phyloP scores from a whole-genome alignment of 2,888 invertebrate genomes.

The Ditylenchus weischeri region DNA sequence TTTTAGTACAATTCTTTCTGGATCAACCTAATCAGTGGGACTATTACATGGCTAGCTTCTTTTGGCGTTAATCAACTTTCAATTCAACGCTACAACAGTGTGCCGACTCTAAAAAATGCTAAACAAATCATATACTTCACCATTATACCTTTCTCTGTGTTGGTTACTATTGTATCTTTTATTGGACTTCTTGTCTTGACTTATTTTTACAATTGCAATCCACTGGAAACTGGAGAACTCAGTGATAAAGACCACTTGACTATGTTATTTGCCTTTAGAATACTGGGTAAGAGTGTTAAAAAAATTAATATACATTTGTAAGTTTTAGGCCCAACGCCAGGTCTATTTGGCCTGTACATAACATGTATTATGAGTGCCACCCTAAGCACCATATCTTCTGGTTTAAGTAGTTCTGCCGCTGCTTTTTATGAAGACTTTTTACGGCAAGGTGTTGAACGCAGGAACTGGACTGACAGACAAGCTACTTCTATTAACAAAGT shows the following conservation, averaged over 20 bases:
- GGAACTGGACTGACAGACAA: slow-evolving; percentile 17
- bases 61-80: slow-evolving; percentile 51
- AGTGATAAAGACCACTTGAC: slow-evolving; percentile 48
- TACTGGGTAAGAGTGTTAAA: slow-evolving; percentile 23
- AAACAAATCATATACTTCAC: slow-evolving; percentile 43
- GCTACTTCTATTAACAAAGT: slow-evolving; percentile 23
- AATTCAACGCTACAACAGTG: slow-evolving; percentile 48
- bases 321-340: slow-evolving; percentile 32
- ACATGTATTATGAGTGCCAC: slow-evolving; percentile 52
- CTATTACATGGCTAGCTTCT: slow-evolving; percentile 48
- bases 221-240: slow-evolving; percentile 45
- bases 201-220: slow-evolving; percentile 52
- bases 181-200: slow-evolving; percentile 51
- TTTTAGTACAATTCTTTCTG: slow-evolving; percentile 48
- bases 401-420: slow-evolving; percentile 52
- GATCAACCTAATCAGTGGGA: slow-evolving; percentile 49
- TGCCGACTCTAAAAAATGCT: slow-evolving; percentile 43
- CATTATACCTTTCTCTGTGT: slow-evolving; percentile 45
- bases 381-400: slow-evolving; percentile 50
- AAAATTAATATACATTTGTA: slow-evolving; percentile 6
- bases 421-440: slow-evolving; percentile 54
- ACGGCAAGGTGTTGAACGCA: slow-evolving; percentile 34
- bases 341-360: slow-evolving; percentile 50
- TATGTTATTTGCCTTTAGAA: slow-evolving; percentile 24
- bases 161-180: slow-evolving; percentile 46